Percentiles rank a stretch among this genome's conserved stretches.
Evolutionary conservation across 2,888 invertebrate genomes (phyloP).

Genomic region (Tetheella fluctuosa): DNA sequence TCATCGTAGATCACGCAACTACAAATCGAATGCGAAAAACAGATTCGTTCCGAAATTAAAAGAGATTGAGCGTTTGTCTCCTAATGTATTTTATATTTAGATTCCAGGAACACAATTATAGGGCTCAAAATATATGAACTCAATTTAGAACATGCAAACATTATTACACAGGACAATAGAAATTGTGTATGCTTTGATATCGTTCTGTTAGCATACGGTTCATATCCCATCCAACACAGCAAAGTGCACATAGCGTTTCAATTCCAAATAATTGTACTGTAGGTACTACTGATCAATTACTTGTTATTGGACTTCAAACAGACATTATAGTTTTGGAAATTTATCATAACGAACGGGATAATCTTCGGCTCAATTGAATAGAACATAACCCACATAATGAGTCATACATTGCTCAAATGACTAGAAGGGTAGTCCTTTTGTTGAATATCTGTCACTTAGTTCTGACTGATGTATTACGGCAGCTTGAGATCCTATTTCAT

Average conservation of each 20-base stretch:
- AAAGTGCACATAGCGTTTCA: slow-evolving; percentile 35
- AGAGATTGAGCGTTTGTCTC: slow-evolving; percentile 2
- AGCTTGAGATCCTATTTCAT: too few relatives aligned
- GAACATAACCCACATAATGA: too few relatives aligned
- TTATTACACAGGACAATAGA: slow-evolving; percentile 12
- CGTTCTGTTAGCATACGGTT: slow-evolving; percentile 31
- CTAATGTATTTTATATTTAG: neutral
- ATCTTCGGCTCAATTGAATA: too few relatives aligned
- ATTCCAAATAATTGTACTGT: slow-evolving; percentile 42
- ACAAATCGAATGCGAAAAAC: slow-evolving; percentile 28
- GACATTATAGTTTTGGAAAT: too few relatives aligned
- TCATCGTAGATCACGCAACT: slow-evolving; percentile 61
- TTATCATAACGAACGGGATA: too few relatives aligned
- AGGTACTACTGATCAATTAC: slow-evolving; percentile 53
- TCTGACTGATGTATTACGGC: too few relatives aligned
- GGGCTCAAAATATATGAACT: neutral
- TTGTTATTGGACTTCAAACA: slow-evolving; percentile 18
- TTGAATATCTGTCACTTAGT: too few relatives aligned
- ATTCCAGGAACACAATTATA: neutral
- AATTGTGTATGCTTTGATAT: slow-evolving; percentile 19
- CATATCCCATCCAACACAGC: slow-evolving; percentile 36
- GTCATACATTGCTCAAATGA: too few relatives aligned
- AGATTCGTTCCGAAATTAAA: slow-evolving; percentile 4
- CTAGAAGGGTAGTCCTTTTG: too few relatives aligned
- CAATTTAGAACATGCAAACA: neutral